These are phyloP conservation scores for Tipula vernalis DNA, from an alignment of 2,888 invertebrate species.

Conservation along the genomic window DNA sequence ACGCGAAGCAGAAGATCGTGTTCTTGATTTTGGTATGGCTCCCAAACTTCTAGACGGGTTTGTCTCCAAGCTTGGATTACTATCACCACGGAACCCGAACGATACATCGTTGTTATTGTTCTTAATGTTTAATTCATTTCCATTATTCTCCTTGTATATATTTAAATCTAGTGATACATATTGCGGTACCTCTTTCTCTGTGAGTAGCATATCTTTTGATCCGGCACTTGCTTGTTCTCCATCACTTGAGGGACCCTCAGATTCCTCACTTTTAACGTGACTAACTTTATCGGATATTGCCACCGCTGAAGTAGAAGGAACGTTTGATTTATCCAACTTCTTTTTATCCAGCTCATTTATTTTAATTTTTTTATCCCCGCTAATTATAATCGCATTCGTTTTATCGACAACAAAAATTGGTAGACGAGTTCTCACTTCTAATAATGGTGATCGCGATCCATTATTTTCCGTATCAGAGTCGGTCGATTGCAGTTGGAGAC, in stretches of 20 bases:
- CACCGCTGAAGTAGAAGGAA: conserved; percentile 20
- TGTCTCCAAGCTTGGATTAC: neutral
- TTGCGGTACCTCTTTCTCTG: conserved; percentile 11
- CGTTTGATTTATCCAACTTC: neutral
- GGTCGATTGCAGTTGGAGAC: conserved; percentile 34
- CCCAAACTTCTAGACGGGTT: conserved; percentile 18
- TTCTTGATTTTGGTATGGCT: conserved; percentile 26
- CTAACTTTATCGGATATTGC: conserved; percentile 13
- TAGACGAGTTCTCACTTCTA: conserved; percentile 34
- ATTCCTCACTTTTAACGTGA: conserved; percentile 36
- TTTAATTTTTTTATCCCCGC: conserved; percentile 19
- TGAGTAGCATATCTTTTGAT: conserved; percentile 57
- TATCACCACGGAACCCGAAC: neutral
- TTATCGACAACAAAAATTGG: neutral
- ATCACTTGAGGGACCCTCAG: conserved; percentile 35
- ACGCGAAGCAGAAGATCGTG: conserved; percentile 42
- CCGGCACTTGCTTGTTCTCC: conserved; percentile 52
- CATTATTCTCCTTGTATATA: neutral
- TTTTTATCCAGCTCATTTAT: conserved; percentile 19
- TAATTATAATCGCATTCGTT: neutral
- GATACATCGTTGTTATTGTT: neutral
- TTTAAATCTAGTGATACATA: neutral
- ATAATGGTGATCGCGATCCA: conserved; percentile 55
- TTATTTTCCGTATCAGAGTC: conserved; percentile 55
- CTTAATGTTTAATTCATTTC: neutral